Conservation (phyloP, 1,140 invertebrate genomes). For the Argopecten irradians region DNA sequence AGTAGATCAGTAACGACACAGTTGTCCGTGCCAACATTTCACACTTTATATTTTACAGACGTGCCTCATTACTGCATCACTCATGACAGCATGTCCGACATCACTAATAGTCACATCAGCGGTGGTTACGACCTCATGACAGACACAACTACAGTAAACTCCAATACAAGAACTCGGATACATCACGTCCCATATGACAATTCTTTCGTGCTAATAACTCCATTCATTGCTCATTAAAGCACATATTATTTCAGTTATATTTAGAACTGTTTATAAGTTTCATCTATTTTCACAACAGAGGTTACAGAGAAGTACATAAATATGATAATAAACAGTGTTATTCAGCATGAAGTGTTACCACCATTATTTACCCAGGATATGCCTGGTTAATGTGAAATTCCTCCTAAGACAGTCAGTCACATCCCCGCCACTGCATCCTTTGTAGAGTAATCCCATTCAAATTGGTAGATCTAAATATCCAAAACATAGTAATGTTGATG, state of each 20-base stretch:
- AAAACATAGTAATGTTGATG: too few relatives aligned
- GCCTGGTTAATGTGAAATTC: not conserved
- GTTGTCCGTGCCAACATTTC: not conserved
- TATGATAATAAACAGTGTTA: not conserved
- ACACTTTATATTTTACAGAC: slow-evolving; percentile 1
- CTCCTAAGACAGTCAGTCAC: not conserved
- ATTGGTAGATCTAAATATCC: not conserved
- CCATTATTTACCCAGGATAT: not conserved
- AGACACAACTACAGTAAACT: not conserved
- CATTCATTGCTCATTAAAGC: not conserved
- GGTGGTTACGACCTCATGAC: not conserved
- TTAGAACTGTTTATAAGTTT: not conserved
- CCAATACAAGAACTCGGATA: too few relatives aligned
- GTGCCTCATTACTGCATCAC: not conserved
- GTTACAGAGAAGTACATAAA: not conserved
- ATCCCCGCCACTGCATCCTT: not conserved
- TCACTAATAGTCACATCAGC: not conserved
- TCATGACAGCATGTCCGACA: not conserved
- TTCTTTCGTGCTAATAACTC: too few relatives aligned
- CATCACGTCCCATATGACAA: too few relatives aligned
- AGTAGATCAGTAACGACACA: not conserved
- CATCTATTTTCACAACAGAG: not conserved
- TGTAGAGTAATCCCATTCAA: not conserved
- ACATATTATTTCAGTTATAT: not conserved
- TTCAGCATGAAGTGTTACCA: not conserved